phyloP scores from a whole-genome alignment of 1,140 invertebrate genomes.

The Microplitis demolitor region DNA sequence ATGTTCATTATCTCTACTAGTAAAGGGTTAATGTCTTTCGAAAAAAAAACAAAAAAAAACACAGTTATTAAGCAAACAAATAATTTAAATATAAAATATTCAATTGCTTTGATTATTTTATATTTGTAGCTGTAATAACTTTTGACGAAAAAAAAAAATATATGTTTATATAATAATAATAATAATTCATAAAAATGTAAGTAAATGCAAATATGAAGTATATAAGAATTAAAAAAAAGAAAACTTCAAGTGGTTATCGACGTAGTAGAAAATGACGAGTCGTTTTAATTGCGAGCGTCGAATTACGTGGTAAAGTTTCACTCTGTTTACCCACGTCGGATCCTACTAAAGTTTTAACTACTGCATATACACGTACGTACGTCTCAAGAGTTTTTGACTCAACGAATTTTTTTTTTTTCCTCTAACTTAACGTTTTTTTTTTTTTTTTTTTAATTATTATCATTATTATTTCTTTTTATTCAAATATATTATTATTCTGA shows the following conservation, averaged over 20 bases:
- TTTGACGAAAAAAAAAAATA: too few relatives aligned
- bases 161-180: too few relatives aligned
- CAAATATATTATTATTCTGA: conserved; percentile 48
- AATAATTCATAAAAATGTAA: too few relatives aligned
- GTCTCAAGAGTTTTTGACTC: not conserved
- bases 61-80: too few relatives aligned
- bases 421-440: conserved; percentile 1
- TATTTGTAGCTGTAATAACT: too few relatives aligned
- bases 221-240: not conserved
- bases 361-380: conserved; percentile 2
- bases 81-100: too few relatives aligned
- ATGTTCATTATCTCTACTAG: too few relatives aligned
- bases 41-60: too few relatives aligned
- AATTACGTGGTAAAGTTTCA: conserved; percentile 18
- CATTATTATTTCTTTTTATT: not conserved
- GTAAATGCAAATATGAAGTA: too few relatives aligned
- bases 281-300: conserved; percentile 18
- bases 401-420: conserved; percentile 9
- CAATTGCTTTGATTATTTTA: too few relatives aligned
- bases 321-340: conserved; percentile 5
- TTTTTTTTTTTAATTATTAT: not conserved
- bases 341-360: conserved; percentile 18
- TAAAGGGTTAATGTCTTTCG: too few relatives aligned
- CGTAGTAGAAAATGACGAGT: not conserved
- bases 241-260: not conserved